Base-by-base conservation (phyloP, 2,888 invertebrate species). In the Trichogramma dendrolimi region DNA sequence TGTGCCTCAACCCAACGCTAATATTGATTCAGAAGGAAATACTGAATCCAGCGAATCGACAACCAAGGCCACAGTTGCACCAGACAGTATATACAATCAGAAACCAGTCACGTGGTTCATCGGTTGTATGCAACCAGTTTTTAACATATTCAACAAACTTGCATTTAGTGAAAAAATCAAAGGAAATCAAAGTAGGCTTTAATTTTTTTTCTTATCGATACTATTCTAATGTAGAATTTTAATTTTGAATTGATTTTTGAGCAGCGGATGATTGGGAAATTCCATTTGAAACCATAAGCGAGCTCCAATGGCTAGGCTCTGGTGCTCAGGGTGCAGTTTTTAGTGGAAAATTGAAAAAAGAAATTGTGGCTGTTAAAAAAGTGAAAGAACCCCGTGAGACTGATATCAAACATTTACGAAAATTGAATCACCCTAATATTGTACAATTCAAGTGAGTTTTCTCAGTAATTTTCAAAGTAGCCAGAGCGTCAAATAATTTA, bases 301-400 rank as follows among this genome's bases (percentile, higher is more conserved):
- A 95, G 71, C 82, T 97, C 60, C 86, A 91, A 72, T 97, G 93
- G 87, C 81, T 98, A 59, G 97, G 96, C 0, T 91, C 94, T 63
- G 98, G 98, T 0, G 96, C 96, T 5, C 97, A 98, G 79, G 97
- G 97, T 5, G 92, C 94, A 0, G 97, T 98, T 0, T 97, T 93
- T 80, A 88, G 91, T 58, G 97, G 96, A 0, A 88, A 85, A 71
- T 82, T 94, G 63, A 87, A 85, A 67, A 90, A 88, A 64, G 91
- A 92, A 77, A 87, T 88, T 72, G 94, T 99, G 10, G 98, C 98
- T 38, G 95, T 99, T 39, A 99, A 99, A 81, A 96, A 97, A 81
- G 92, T 98, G 1, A 86, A 90, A 58, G 94, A 96, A 73, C 86
- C 90, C 69, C 89, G 90, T 73, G 97, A 98, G 79, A 95, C 95